phyloP scores from a whole-genome alignment of 1,140 invertebrate genomes.

The Hormaphis cornu region DNA sequence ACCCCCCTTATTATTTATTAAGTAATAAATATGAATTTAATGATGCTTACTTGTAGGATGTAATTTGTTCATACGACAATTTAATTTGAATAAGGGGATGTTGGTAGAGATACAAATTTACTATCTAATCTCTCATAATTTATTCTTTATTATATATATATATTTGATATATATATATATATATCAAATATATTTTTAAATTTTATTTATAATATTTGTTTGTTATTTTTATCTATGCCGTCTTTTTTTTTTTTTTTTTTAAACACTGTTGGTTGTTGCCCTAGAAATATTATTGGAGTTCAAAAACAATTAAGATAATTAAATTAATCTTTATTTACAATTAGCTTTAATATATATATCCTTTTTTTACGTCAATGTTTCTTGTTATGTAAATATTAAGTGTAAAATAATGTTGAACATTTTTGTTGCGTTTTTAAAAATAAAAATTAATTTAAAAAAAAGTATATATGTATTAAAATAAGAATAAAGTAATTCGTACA shows the following conservation, averaged over 20 bases:
- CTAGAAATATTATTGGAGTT: slow-evolving; percentile 24
- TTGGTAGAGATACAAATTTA: not conserved
- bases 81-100: not conserved
- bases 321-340: slow-evolving; percentile 20
- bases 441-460: slow-evolving; percentile 2
- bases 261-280: slow-evolving; percentile 29
- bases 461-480: slow-evolving; percentile 7
- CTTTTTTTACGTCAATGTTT: slow-evolving; percentile 27
- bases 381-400: slow-evolving; percentile 32
- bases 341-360: slow-evolving; percentile 19
- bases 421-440: slow-evolving; percentile 32
- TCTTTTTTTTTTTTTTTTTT: not conserved
- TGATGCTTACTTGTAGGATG: slow-evolving; percentile 2
- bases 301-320: slow-evolving; percentile 22
- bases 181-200: too few species aligned
- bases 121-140: slow-evolving; percentile 11
- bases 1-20: not conserved
- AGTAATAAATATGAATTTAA: not conserved
- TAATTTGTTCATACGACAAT: too few species aligned
- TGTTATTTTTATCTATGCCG: slow-evolving; percentile 22
- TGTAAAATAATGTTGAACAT: slow-evolving; percentile 31
- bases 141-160: slow-evolving; percentile 15
- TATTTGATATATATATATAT: too few species aligned
- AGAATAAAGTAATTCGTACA: slow-evolving; percentile 1
- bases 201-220: slow-evolving; percentile 20